Evolutionary conservation across 2,888 invertebrate species (phyloP), one percentile per base, ranked within the genome.

Genomic region (Stramonita haemastoma): DNA sequence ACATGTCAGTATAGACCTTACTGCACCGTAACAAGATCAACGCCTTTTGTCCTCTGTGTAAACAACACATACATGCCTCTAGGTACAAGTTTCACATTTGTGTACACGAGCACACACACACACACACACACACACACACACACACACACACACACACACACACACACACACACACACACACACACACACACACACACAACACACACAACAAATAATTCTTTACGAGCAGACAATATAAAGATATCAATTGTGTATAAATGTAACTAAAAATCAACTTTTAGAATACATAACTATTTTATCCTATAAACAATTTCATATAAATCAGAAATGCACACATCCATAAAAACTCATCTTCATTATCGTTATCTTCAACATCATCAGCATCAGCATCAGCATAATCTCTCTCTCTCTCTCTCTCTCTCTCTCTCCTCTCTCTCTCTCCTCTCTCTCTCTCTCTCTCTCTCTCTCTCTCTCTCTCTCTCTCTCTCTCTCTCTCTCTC

Each of bases 91-190:
- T 46, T 46, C 73, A n/a, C 73, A n/a, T n/a, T 2, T 5, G n/a
- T n/a, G n/a, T n/a, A n/a, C n/a, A 73, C n/a, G n/a, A 22, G 11
- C 73, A n/a, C n/a, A 11, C 73, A 11, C 73, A 11, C n/a, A n/a
- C 73, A n/a, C 73, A n/a, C 73, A 73, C 73, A 73, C 73, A 73
- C n/a, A n/a, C 73, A n/a, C 73, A n/a, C 73, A n/a, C 73, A n/a
- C 73, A 73, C n/a, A n/a, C 73, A 73, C 73, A 73, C 73, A n/a
- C n/a, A 1, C 73, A 73, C 26, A n/a, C 73, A n/a, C n/a, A 11
- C 73, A 73, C n/a, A 1, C 73, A 11, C 73, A n/a, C n/a, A 1
- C 73, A 73, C 73, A 73, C 73, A 73, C 73, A 73, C 73, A 26
- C 73, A 73, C 73, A n/a, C n/a, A 6, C n/a, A 6, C n/a, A n/a